Conservation (phyloP, 2,888 invertebrate species). For the Philereme transversata region DNA sequence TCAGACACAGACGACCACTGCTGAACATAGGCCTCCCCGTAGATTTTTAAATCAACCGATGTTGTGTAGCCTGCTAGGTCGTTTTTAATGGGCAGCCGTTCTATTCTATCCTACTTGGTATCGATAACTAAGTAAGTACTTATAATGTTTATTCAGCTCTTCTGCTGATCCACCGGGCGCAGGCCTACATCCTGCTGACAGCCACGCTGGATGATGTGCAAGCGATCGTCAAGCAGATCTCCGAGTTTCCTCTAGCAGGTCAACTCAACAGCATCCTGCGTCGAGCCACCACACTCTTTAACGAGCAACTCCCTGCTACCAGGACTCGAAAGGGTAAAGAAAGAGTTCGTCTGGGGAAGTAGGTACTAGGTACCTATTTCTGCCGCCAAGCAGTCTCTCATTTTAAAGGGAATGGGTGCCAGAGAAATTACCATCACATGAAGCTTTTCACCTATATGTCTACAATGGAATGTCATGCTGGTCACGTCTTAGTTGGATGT, state of each 20-base stretch:
- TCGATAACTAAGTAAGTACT: neutral
- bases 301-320: constrained; percentile 35
- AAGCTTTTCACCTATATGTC: too few relatives aligned
- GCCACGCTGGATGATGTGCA: constrained; percentile 67
- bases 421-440: too few relatives aligned
- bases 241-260: constrained; percentile 48
- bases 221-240: constrained; percentile 55
- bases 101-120: too few relatives aligned
- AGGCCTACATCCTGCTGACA: constrained; percentile 63
- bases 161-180: constrained; percentile 38
- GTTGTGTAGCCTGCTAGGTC: too few relatives aligned
- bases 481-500: too few relatives aligned
- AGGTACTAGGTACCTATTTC: too few relatives aligned
- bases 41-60: too few relatives aligned
- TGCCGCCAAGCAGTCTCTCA: too few relatives aligned
- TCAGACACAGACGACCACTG: too few relatives aligned
- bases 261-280: constrained; percentile 54
- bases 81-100: too few relatives aligned
- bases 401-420: neutral
- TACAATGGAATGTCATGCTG: too few relatives aligned
- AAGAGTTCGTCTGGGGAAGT: neutral
- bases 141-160: neutral
- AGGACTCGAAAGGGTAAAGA: neutral
- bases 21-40: too few relatives aligned
- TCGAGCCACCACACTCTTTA: constrained; percentile 54